Percentiles rank a stretch among this genome's conserved stretches.
phyloP scores from a whole-genome alignment of 2,888 invertebrate genomes.

The Philereme transversata region DNA sequence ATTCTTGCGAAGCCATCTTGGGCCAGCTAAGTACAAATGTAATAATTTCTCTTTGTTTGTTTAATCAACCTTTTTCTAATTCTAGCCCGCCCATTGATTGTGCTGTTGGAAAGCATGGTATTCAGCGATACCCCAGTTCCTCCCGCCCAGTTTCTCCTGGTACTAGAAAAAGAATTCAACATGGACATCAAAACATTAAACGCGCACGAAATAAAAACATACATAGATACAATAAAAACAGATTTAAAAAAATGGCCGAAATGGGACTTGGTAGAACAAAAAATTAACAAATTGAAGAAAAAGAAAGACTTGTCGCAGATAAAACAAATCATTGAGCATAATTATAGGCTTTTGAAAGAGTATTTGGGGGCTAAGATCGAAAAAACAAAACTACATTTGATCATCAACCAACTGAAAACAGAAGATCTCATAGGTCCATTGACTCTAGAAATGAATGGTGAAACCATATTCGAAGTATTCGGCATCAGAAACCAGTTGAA shows the following conservation, averaged over 20 bases:
- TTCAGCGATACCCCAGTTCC: too few species aligned
- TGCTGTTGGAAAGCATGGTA: slow-evolving; percentile 37
- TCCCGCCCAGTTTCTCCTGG: slow-evolving; percentile 61
- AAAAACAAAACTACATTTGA: slow-evolving; percentile 45
- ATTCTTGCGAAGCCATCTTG: too few species aligned
- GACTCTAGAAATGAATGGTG: slow-evolving; percentile 35
- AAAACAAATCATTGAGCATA: slow-evolving; percentile 48
- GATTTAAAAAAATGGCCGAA: slow-evolving; percentile 71
- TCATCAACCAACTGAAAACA: too few species aligned
- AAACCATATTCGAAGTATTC: slow-evolving; percentile 48
- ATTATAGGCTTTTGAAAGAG: slow-evolving; percentile 56
- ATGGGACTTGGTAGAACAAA: slow-evolving; percentile 65
- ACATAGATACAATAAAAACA: slow-evolving; percentile 64
- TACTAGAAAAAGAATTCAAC: slow-evolving; percentile 61
- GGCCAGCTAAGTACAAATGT: too few species aligned
- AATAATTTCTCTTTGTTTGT: too few species aligned
- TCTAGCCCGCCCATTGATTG: too few species aligned
- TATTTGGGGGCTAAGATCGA: slow-evolving; percentile 56
- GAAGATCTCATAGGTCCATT: too few species aligned
- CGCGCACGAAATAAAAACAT: slow-evolving; percentile 62
- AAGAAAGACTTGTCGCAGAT: slow-evolving; percentile 41
- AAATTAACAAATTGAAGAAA: slow-evolving; percentile 49
- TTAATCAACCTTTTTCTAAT: too few species aligned
- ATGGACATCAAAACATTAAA: slow-evolving; percentile 52
- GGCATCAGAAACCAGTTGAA: slow-evolving; percentile 48